phyloP scores from a whole-genome alignment of 2,113 vertebrate genomes.

The Hyperopisus bebe region DNA sequence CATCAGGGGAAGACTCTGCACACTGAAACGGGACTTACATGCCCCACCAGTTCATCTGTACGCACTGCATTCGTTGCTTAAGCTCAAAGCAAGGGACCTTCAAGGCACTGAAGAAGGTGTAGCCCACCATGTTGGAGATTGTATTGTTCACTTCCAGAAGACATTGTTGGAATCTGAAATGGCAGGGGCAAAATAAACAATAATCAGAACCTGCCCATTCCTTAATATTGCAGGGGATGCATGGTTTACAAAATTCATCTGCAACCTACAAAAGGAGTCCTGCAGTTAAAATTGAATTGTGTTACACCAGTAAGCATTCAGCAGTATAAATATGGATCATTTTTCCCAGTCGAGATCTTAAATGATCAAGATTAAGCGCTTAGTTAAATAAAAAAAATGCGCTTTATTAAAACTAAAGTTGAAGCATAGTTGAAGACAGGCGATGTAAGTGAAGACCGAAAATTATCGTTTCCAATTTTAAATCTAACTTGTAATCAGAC shows the following conservation, averaged over 20 bases:
- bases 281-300: not conserved
- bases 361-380: not conserved
- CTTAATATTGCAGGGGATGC: not conserved
- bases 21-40: constrained; percentile 44
- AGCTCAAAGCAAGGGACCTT: constrained; percentile 77
- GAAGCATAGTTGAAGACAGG: not conserved
- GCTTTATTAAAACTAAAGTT: not conserved
- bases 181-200: not conserved
- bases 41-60: constrained; percentile 61
- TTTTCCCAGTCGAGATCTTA: not conserved
- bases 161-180: constrained; percentile 68
- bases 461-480: not conserved
- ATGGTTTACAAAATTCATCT: not conserved
- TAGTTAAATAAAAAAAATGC: not conserved
- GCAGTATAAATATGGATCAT: not conserved
- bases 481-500: not conserved
- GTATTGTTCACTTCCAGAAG: constrained; percentile 61
- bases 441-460: not conserved
- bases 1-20: not conserved
- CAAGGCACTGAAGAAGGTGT: constrained; percentile 76
- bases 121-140: constrained; percentile 66
- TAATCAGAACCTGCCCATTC: not conserved
- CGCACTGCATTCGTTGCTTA: constrained; percentile 61
- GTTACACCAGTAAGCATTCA: not conserved
- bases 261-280: not conserved